phyloP scores from a whole-genome alignment of 2,888 invertebrate genomes.

The Folsomia candida region DNA sequence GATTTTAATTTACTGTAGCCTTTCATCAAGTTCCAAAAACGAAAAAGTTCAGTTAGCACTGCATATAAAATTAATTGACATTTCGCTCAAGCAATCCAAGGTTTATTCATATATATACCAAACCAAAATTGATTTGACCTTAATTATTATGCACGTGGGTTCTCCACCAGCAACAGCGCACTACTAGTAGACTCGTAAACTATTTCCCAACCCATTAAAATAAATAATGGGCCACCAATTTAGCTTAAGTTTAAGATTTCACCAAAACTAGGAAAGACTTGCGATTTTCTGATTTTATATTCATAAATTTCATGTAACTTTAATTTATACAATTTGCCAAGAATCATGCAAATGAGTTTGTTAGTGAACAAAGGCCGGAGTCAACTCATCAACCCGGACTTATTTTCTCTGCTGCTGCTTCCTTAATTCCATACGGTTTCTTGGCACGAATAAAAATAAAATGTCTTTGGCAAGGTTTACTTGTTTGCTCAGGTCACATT shows the following conservation, averaged over 20 bases:
- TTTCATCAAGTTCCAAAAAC: neutral
- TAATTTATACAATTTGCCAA: too few species aligned
- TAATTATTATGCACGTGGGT: neutral
- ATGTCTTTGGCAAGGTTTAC: slow-evolving; percentile 10
- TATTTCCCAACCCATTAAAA: neutral
- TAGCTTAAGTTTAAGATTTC: too few species aligned
- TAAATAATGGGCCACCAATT: too few species aligned
- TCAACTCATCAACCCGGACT: slow-evolving; percentile 11
- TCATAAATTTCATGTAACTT: too few species aligned
- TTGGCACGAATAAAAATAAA: slow-evolving; percentile 23
- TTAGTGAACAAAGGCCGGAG: neutral
- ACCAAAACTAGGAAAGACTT: too few species aligned
- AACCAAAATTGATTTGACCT: neutral
- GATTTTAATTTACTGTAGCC: neutral
- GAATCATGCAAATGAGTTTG: neutral
- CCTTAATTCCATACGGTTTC: slow-evolving; percentile 7
- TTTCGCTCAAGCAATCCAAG: neutral
- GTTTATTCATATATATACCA: neutral
- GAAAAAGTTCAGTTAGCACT: neutral
- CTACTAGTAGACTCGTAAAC: neutral
- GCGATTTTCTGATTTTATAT: too few species aligned
- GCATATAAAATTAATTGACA: neutral
- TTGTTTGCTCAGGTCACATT: neutral
- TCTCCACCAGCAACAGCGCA: neutral
- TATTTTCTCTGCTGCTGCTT: neutral